A percentile compares a stretch with the other conserved stretches of the same genome.
phyloP scores from a whole-genome alignment of 37 sponge, comb jelly and placozoan species.

The Amphimedon queenslandica region DNA sequence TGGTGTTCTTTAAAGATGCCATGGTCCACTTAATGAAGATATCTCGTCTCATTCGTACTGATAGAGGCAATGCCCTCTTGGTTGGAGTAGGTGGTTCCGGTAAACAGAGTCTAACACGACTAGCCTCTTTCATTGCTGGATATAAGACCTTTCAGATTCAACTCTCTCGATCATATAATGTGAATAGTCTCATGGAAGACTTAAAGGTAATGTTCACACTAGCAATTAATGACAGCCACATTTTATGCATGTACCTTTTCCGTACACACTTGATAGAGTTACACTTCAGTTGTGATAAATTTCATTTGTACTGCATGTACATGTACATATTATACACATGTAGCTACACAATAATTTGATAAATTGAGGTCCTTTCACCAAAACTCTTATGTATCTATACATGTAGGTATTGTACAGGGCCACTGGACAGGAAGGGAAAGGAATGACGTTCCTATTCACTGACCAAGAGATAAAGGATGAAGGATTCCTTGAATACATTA shows the following conservation, averaged over 20 bases:
- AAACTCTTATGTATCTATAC: too few species aligned
- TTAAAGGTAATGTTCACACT: constrained; percentile 47
- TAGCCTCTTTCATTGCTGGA: constrained; percentile 98
- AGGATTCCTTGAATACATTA: constrained; percentile 98
- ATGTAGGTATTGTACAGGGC: constrained; percentile 67
- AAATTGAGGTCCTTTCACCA: too few species aligned
- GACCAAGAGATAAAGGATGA: constrained; percentile 99
- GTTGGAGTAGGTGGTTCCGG: constrained; percentile 99
- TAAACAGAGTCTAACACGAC: constrained; percentile 98
- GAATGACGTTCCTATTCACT: constrained; percentile 96
- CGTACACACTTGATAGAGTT: too few species aligned
- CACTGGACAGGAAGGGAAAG: constrained; percentile 91
- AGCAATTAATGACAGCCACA: too few species aligned
- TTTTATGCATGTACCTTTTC: too few species aligned
- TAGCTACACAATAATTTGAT: too few species aligned
- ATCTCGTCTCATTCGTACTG: constrained; percentile 97
- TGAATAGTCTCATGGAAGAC: constrained; percentile 95
- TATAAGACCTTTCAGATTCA: constrained; percentile 99
- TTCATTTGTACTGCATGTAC: too few species aligned
- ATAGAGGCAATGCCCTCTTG: constrained; percentile 91
- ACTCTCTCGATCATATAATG: constrained; percentile 94
- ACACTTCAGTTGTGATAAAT: too few species aligned
- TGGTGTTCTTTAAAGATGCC: constrained; percentile 99
- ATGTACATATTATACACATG: too few species aligned
- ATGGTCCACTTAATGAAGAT: constrained; percentile 96